phyloP scores from a whole-genome alignment of 2,888 invertebrate species.

The Noctua comes region DNA sequence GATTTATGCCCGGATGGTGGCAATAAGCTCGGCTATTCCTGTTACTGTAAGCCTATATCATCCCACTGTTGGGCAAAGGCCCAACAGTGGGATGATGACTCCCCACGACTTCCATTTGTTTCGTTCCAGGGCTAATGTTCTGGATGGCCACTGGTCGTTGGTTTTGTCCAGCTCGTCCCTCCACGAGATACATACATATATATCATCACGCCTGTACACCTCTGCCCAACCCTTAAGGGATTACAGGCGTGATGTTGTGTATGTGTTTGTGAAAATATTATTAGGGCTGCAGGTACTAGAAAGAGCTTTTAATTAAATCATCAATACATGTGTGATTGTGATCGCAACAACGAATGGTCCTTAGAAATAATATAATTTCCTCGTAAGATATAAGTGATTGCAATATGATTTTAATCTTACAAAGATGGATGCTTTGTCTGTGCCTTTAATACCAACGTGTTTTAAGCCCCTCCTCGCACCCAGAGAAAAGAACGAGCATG shows the following conservation, averaged over 20 bases:
- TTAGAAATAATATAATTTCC: slow-evolving; percentile 16
- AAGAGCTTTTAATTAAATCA: slow-evolving; percentile 13
- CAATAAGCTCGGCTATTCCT: neutral
- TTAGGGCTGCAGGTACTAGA: neutral
- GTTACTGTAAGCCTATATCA: too few species aligned
- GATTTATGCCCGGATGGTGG: neutral
- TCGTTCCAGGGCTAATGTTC: neutral
- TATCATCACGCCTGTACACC: too few species aligned
- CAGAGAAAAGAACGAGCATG: neutral
- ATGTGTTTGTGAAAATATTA: neutral
- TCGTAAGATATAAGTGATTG: slow-evolving; percentile 20
- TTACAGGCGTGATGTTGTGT: neutral
- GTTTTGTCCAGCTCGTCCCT: neutral
- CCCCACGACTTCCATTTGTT: too few species aligned
- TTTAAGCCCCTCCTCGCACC: neutral
- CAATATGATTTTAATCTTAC: slow-evolving; percentile 34
- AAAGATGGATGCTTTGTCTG: slow-evolving; percentile 1
- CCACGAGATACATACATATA: neutral
- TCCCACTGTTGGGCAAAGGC: too few species aligned
- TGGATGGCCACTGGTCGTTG: neutral
- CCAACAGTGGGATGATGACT: too few species aligned
- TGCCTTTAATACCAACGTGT: neutral
- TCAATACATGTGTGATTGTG: neutral
- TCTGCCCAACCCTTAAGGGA: neutral
- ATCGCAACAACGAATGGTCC: slow-evolving; percentile 3